A percentile compares a stretch with the other conserved stretches of the same genome.
Evolutionary conservation across 2,888 invertebrate genomes (phyloP).

Genomic region (Drepana falcataria): DNA sequence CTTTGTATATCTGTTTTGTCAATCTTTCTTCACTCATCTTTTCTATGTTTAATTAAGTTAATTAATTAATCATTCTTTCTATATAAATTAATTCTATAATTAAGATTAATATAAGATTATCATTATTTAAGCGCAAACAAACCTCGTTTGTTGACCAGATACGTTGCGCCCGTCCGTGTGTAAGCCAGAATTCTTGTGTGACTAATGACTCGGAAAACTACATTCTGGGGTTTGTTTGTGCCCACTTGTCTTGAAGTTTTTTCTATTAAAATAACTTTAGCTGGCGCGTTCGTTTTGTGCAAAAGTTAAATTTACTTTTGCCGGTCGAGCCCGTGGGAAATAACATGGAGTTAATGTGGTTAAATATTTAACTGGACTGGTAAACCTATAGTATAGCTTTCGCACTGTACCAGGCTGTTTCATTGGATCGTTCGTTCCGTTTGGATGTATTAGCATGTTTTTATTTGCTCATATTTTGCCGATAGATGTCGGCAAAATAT

Average conservation of each 20-base stretch:
- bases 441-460: too few relatives aligned
- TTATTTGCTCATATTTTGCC: too few relatives aligned
- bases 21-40: too few relatives aligned
- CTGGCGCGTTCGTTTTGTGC: conserved; percentile 18
- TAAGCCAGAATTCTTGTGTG: conserved; percentile 17
- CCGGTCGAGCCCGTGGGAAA: conserved; percentile 19
- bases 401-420: too few relatives aligned
- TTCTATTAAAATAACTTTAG: conserved; percentile 36
- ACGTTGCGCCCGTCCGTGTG: conserved; percentile 8
- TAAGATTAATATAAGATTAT: too few relatives aligned
- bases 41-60: too few relatives aligned
- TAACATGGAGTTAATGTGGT: conserved; percentile 27
- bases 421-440: too few relatives aligned
- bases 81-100: too few relatives aligned
- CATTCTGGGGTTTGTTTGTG: conserved; percentile 30
- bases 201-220: conserved; percentile 48
- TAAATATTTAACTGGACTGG: conserved; percentile 23
- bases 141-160: neutral
- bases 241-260: conserved; percentile 36
- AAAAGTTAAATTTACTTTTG: conserved; percentile 34
- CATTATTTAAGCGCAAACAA: neutral
- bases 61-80: too few relatives aligned
- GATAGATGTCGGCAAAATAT: too few relatives aligned
- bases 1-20: too few relatives aligned
- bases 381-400: conserved; percentile 6